Evolutionary conservation across 2,888 invertebrate species (phyloP).

Genomic region (Elmis aenea): DNA sequence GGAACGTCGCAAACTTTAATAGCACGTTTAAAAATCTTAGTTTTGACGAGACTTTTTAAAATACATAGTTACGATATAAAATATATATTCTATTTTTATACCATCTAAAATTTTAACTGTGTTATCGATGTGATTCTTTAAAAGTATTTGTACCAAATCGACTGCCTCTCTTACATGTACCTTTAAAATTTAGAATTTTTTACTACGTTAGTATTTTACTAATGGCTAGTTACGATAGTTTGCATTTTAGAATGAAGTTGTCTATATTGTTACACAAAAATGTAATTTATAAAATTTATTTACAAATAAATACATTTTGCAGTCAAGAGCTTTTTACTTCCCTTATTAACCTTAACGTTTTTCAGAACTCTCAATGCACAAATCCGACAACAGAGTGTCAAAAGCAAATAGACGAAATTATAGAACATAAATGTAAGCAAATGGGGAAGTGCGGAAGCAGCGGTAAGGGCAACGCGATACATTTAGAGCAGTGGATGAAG

Average conservation of each 20-base stretch:
- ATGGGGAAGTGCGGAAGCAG: constrained; percentile 57
- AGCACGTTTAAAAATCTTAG: constrained; percentile 37
- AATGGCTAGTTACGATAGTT: constrained; percentile 19
- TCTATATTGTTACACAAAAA: constrained; percentile 38
- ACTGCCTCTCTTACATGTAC: constrained; percentile 37
- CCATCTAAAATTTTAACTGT: constrained; percentile 26
- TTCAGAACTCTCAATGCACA: constrained; percentile 41
- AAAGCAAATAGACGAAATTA: constrained; percentile 55
- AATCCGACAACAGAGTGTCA: constrained; percentile 38
- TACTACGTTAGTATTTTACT: constrained; percentile 16
- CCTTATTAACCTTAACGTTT: constrained; percentile 29
- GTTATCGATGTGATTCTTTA: constrained; percentile 37
- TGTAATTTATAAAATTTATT: constrained; percentile 16
- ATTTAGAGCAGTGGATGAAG: constrained; percentile 77
- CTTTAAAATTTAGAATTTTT: constrained; percentile 18
- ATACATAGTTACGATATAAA: constrained; percentile 4
- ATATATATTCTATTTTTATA: constrained; percentile 16
- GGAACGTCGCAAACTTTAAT: constrained; percentile 44
- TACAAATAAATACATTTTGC: constrained; percentile 12
- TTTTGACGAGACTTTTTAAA: constrained; percentile 14
- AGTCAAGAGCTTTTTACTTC: constrained; percentile 12
- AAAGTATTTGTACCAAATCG: constrained; percentile 40
- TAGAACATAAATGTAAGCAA: constrained; percentile 60
- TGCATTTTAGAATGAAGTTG: constrained; percentile 33
- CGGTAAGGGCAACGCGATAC: constrained; percentile 67